phyloP scores from a whole-genome alignment of 2,113 vertebrate species.

The Bos indicus region DNA sequence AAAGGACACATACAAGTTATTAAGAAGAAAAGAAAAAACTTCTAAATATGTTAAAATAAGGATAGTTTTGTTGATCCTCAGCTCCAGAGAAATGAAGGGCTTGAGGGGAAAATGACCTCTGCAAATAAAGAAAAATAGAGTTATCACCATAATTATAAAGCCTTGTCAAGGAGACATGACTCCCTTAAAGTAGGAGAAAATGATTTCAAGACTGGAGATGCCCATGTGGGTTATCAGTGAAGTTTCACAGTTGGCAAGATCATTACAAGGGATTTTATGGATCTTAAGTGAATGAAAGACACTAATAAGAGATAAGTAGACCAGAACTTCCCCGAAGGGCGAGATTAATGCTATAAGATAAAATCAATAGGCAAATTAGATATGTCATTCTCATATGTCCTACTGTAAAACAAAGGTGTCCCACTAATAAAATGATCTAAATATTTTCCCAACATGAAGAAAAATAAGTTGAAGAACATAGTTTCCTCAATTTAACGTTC shows the following conservation, averaged over 20 bases:
- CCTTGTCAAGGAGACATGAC: neutral
- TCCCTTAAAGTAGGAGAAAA: neutral
- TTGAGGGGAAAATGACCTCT: neutral
- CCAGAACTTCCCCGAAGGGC: neutral
- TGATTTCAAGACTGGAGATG: neutral
- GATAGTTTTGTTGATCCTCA: neutral
- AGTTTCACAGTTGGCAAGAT: neutral
- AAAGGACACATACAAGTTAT: neutral
- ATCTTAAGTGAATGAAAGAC: constrained; percentile 45
- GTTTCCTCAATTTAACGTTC: neutral
- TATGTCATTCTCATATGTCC: neutral
- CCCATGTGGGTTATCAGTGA: neutral
- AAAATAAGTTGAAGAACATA: neutral
- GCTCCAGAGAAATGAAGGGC: neutral
- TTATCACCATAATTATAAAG: neutral
- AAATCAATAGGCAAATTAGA: constrained; percentile 38
- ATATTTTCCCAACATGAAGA: neutral
- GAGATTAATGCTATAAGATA: constrained; percentile 40
- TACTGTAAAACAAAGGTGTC: neutral
- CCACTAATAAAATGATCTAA: neutral
- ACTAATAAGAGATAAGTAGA: constrained; percentile 16
- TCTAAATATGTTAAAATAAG: neutral
- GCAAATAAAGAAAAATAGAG: neutral
- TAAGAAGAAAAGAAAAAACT: constrained; percentile 6
- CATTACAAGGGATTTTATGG: constrained; percentile 37